Percentiles rank a stretch among this genome's conserved stretches.
Evolutionary conservation across 2,113 vertebrate genomes (phyloP).

Genomic region (Thalassoma bifasciatum): DNA sequence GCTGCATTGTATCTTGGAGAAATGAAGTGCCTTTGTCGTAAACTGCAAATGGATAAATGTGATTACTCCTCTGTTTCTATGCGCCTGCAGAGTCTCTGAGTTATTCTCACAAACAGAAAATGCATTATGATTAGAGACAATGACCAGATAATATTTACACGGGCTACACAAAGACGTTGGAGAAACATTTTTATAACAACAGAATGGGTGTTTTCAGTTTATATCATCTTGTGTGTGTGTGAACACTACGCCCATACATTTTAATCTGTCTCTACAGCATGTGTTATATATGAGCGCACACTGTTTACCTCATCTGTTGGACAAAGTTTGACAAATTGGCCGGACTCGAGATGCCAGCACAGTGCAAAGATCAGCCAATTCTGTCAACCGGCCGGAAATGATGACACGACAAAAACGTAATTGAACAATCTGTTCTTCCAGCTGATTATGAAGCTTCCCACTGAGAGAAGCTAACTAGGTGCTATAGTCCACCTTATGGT

Average conservation of each 20-base stretch:
- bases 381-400: constrained; percentile 60
- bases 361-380: constrained; percentile 65
- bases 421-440: constrained; percentile 70
- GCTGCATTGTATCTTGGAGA: constrained; percentile 12
- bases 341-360: constrained; percentile 47
- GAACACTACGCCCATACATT: neutral
- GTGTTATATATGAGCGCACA: neutral
- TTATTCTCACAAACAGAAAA: constrained; percentile 7
- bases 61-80: constrained; percentile 13
- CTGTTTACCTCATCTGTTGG: constrained; percentile 32
- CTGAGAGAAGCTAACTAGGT: constrained; percentile 55
- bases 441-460: constrained; percentile 54
- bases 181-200: neutral
- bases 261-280: neutral
- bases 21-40: constrained; percentile 15
- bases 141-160: neutral
- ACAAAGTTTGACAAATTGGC: constrained; percentile 58
- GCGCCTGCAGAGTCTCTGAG: neutral
- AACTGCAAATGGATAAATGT: constrained; percentile 9
- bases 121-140: constrained; percentile 17
- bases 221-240: neutral
- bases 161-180: too few species aligned
- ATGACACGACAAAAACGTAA: constrained; percentile 71
- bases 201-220: neutral
- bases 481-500: constrained; percentile 29